Conservation (phyloP, 2,113 vertebrate genomes). For the Myrmecobius fasciatus region DNA sequence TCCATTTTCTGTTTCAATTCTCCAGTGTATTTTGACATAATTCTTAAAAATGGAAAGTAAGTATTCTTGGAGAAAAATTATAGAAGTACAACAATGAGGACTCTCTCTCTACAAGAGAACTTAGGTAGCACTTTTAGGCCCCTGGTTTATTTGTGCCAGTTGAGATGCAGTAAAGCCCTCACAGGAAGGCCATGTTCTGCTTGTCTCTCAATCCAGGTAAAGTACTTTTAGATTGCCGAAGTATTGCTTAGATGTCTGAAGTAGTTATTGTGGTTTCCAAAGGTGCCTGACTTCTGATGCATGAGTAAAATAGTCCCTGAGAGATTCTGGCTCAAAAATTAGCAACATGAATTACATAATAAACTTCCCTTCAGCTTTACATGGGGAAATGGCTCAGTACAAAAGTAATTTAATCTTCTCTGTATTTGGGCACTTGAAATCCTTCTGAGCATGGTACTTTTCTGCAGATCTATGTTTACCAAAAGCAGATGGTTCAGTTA, state of each 20-base stretch:
- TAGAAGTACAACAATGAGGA: background rate
- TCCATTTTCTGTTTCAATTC: background rate
- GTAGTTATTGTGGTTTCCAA: background rate
- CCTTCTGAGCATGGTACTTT: background rate
- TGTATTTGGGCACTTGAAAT: background rate
- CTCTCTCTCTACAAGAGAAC: background rate
- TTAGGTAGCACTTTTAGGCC: background rate
- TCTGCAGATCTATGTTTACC: background rate
- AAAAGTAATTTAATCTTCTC: background rate
- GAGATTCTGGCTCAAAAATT: background rate
- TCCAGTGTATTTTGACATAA: background rate
- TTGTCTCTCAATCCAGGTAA: background rate
- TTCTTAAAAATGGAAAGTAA: background rate
- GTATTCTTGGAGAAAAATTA: background rate
- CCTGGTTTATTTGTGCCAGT: background rate
- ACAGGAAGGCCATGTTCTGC: background rate
- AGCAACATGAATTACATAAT: background rate
- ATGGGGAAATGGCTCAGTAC: background rate
- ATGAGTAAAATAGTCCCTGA: background rate
- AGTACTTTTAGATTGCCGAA: background rate
- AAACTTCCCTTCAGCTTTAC: background rate
- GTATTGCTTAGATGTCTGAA: background rate
- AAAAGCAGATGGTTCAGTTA: background rate
- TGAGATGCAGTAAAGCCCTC: background rate
- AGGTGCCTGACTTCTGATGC: background rate